These are phyloP conservation scores for Siniperca scherzeri DNA, from an alignment of 2,797 vertebrate species.

Conservation along the genomic window DNA sequence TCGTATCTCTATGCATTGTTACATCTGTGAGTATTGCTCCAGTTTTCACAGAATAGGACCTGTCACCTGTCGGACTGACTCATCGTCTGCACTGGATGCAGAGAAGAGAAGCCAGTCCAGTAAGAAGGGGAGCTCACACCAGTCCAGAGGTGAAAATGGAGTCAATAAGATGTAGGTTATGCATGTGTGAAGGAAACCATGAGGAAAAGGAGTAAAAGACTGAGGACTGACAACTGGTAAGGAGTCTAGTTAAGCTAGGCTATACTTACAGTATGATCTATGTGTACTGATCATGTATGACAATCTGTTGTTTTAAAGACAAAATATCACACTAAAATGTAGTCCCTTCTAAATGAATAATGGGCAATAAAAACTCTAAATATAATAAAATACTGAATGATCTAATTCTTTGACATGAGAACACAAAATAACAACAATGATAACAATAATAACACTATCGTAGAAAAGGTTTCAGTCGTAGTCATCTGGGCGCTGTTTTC, in stretches of 20 bases:
- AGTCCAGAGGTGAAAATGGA: constrained; percentile 77
- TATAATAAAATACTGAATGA: constrained; percentile 3
- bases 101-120: constrained; percentile 60
- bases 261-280: constrained; percentile 54
- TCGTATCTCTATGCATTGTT: constrained; percentile 68
- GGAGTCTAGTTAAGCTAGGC: constrained; percentile 51
- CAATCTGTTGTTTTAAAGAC: constrained; percentile 46
- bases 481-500: too few relatives aligned
- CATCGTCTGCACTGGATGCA: constrained; percentile 46
- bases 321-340: constrained; percentile 43
- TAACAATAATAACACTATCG: constrained; percentile 3
- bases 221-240: constrained; percentile 60
- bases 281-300: constrained; percentile 72
- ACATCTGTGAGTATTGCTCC: constrained; percentile 75
- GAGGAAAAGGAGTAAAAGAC: constrained; percentile 76
- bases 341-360: constrained; percentile 13
- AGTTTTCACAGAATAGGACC: constrained; percentile 71
- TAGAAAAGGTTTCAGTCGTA: too few relatives aligned
- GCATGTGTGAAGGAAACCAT: constrained; percentile 78
- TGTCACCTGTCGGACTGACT: constrained; percentile 55
- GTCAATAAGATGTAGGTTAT: constrained; percentile 78
- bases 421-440: constrained; percentile 7
- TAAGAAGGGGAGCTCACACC: constrained; percentile 42
- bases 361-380: background rate
- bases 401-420: constrained; percentile 13